Evolutionary conservation across 2,113 vertebrate genomes (phyloP).

Genomic region (Mellivora capensis): DNA sequence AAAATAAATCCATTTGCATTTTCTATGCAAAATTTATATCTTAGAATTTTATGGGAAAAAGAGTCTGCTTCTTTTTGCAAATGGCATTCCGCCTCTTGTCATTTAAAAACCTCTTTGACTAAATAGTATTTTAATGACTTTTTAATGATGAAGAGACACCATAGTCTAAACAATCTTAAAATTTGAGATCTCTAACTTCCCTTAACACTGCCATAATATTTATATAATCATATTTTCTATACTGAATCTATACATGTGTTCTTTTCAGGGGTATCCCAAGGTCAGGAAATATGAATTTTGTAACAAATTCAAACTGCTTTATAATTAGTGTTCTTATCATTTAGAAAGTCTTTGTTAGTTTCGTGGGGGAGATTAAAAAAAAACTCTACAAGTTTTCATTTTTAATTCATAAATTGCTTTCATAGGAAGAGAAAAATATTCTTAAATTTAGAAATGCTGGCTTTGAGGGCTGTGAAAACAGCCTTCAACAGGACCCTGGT

Average conservation of each 20-base stretch:
- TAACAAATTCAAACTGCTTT: neutral
- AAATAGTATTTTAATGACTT: neutral
- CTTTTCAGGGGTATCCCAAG: neutral
- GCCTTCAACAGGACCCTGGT: slow-evolving; percentile 71
- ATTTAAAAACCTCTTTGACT: neutral
- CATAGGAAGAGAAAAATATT: neutral
- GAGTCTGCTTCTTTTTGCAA: neutral
- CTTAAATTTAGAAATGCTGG: neutral
- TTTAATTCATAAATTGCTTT: neutral
- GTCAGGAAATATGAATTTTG: neutral
- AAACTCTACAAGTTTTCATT: neutral
- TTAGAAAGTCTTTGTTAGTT: neutral
- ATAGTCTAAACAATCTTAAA: neutral
- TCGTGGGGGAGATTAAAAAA: neutral
- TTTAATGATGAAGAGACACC: neutral
- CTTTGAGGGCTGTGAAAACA: slow-evolving; percentile 56
- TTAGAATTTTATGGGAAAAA: neutral
- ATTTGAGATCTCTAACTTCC: neutral
- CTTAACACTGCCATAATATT: neutral
- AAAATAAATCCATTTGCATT: neutral
- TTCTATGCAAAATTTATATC: neutral
- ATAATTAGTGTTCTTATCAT: neutral
- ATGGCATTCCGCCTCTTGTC: neutral
- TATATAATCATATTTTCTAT: neutral
- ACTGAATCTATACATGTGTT: neutral